Conservation (phyloP, 2,113 vertebrate genomes). For the Strix uralensis region DNA sequence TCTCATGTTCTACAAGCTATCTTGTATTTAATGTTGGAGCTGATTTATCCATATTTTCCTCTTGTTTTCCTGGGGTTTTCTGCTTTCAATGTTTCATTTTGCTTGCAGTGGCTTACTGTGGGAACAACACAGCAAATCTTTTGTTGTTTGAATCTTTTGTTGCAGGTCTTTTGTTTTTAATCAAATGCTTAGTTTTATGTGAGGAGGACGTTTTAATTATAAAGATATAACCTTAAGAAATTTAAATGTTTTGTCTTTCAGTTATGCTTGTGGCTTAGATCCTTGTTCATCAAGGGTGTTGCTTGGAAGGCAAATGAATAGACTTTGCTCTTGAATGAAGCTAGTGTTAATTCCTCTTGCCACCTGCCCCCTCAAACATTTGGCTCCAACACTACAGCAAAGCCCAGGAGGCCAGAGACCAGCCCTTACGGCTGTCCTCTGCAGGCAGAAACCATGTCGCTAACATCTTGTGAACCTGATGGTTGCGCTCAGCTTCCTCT, state of each 20-base stretch:
- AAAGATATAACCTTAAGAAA: neutral
- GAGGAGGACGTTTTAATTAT: neutral
- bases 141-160: too few species aligned
- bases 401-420: neutral
- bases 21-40: neutral
- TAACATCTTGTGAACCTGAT: neutral
- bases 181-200: neutral
- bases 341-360: constrained; percentile 25
- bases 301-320: constrained; percentile 8
- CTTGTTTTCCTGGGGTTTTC: neutral
- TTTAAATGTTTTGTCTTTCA: neutral
- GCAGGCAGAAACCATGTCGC: neutral
- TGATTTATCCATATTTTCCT: neutral
- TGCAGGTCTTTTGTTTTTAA: neutral
- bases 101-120: neutral
- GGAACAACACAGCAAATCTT: neutral
- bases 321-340: constrained; percentile 31
- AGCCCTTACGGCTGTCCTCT: neutral
- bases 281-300: neutral
- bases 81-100: neutral
- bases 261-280: neutral
- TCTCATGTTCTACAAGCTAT: neutral
- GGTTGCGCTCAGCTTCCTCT: neutral
- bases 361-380: constrained; percentile 26
- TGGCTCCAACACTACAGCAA: neutral